phyloP scores from a whole-genome alignment of 1,140 invertebrate species.

The Caenorhabditis remanei region DNA sequence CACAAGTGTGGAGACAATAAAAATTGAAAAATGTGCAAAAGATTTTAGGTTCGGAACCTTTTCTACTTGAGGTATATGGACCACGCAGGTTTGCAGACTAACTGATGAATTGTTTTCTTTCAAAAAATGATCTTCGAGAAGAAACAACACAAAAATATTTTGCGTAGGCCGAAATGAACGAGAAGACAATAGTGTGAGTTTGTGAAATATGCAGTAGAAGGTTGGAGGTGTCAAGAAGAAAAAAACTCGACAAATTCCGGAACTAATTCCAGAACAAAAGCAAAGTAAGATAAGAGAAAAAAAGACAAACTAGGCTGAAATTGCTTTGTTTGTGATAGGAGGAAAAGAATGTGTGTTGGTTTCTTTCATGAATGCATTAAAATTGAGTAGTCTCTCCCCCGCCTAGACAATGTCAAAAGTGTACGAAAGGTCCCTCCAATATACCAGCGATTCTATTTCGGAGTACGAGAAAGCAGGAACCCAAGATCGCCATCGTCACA shows the following conservation, averaged over 20 bases:
- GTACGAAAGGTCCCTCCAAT: conserved; percentile 19
- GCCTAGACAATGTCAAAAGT: conserved; percentile 52
- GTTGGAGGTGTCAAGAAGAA: not conserved
- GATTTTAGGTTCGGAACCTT: not conserved
- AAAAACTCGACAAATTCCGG: not conserved
- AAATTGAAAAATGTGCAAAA: not conserved
- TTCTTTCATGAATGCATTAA: conserved; percentile 51
- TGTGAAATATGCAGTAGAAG: conserved; percentile 8
- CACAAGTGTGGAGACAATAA: not conserved
- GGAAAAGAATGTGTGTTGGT: conserved; percentile 28
- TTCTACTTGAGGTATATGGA: not conserved
- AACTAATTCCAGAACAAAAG: not conserved
- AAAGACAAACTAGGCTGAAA: not conserved
- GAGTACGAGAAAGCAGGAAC: conserved; percentile 25
- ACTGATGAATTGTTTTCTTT: not conserved
- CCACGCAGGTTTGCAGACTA: not conserved
- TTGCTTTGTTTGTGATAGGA: conserved; percentile 41
- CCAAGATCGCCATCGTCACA: conserved; percentile 24
- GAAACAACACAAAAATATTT: conserved; percentile 9
- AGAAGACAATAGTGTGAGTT: conserved; percentile 17
- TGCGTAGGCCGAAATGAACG: not conserved
- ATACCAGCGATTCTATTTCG: conserved; percentile 6
- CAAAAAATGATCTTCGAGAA: not conserved
- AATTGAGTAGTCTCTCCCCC: conserved; percentile 37
- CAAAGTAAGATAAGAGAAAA: not conserved